These are phyloP conservation scores for Alcis repandata DNA, from an alignment of 2,888 invertebrate species.

Conservation along the genomic window DNA sequence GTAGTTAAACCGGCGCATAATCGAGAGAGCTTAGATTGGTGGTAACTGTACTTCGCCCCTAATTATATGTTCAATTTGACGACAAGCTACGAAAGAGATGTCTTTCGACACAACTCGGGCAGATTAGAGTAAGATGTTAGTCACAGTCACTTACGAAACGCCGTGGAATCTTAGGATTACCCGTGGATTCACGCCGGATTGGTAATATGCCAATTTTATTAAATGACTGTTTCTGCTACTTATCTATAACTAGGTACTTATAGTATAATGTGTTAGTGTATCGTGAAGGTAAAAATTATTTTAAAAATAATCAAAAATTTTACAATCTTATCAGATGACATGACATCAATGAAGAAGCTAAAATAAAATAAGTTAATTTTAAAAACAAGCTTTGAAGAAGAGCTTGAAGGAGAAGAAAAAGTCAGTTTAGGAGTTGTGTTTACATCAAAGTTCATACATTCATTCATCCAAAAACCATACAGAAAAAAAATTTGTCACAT, in stretches of 20 bases:
- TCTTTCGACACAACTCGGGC: conserved; percentile 56
- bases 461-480: too few species aligned
- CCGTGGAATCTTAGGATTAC: conserved; percentile 30
- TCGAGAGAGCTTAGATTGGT: conserved; percentile 18
- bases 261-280: too few species aligned
- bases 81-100: conserved; percentile 52
- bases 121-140: conserved; percentile 53
- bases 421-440: too few species aligned
- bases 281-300: too few species aligned
- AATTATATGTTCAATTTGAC: conserved; percentile 71
- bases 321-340: too few species aligned
- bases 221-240: background rate
- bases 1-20: conserved; percentile 13
- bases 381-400: too few species aligned
- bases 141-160: conserved; percentile 46
- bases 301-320: too few species aligned
- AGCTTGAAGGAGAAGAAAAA: too few species aligned
- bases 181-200: conserved; percentile 25
- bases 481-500: background rate
- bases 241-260: too few species aligned
- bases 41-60: conserved; percentile 62
- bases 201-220: conserved; percentile 14
- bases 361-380: too few species aligned
- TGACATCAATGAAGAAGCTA: too few species aligned
- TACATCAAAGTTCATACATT: too few species aligned